These are phyloP conservation scores for Ptychadena robeensis DNA, from an alignment of 2,797 vertebrate genomes.

Conservation along the genomic window DNA sequence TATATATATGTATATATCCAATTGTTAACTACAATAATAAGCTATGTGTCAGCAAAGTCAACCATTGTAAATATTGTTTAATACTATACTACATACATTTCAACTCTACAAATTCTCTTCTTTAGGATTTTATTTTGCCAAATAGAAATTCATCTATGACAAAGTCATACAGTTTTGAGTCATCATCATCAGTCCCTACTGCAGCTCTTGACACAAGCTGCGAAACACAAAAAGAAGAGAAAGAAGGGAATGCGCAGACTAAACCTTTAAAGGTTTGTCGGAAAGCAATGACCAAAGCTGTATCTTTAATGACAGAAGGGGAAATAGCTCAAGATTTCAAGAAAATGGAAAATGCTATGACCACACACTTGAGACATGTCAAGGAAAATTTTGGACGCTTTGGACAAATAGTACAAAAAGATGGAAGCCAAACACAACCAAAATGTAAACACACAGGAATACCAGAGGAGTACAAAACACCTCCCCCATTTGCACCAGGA, in stretches of 20 bases:
- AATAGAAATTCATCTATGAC: not conserved
- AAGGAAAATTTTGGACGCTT: conserved; percentile 6
- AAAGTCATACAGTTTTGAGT: conserved; percentile 20
- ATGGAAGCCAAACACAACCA: not conserved
- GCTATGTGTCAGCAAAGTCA: too few relatives aligned
- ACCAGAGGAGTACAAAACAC: conserved; percentile 64
- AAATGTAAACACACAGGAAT: not conserved
- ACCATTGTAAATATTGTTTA: not conserved
- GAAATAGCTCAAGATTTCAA: conserved; percentile 33
- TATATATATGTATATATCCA: too few relatives aligned
- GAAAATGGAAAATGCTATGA: conserved; percentile 32
- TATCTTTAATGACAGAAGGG: conserved; percentile 24
- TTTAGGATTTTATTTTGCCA: conserved; percentile 16
- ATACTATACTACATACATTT: not conserved
- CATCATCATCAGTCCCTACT: not conserved
- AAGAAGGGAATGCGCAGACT: not conserved
- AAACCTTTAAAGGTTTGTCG: conserved; percentile 26
- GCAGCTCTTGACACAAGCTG: not conserved
- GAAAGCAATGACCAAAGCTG: conserved; percentile 32
- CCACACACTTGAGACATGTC: conserved; percentile 21
- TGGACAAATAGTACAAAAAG: conserved; percentile 15
- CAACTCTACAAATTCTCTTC: not conserved
- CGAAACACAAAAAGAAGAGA: not conserved
- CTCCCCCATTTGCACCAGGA: conserved; percentile 67
- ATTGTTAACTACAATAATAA: too few relatives aligned